Base-by-base conservation (phyloP, 2,113 vertebrate genomes). In the Desmodus rotundus region DNA sequence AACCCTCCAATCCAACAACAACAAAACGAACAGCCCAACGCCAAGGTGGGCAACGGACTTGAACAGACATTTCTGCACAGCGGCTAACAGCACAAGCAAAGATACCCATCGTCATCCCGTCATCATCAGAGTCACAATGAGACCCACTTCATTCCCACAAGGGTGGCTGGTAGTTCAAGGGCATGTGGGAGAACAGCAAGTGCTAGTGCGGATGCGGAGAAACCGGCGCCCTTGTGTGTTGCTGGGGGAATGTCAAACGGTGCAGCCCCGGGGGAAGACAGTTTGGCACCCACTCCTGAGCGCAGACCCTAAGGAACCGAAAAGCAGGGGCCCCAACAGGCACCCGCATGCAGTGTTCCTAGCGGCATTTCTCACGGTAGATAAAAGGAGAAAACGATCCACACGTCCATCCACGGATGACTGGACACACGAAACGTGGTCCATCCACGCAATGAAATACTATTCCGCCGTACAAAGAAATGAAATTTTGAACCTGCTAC, bases 271-370 rank as follows among this genome's bases (percentile, higher is more conserved):
- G 24, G 58, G 58, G 24, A 12, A 13, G 22, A 9, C 22, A 24
- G 56, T 58, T 4, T 13, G 58, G 24, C 26, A 13, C 9, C 58
- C 10, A 11, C 24, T 1, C 7, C 24, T 12, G 13, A 12, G 58
- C 5, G 58, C 24, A 61, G 58, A 28, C 58, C 24, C 58, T 26
- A 12, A 3, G 26, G 58, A 61, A 28, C 24, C 1, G 24, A 61
- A 61, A 61, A 12, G 58, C 24, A 5, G 56, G 56, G 56, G 22
- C 56, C 4, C 58, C 11, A 13, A 5, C 26, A 22, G 26, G 7
- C 0, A n/a, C 28, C 38, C 54, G 36, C 7, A 3, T 28, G 5
- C 58, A 0, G 12, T 0, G 68, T 8, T 41, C 45, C 24, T 0
- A 24, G 54, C n/a, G 74, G 43, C 41, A 0, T 13, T 3, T 7